A percentile compares a stretch with the other conserved stretches of the same genome.
phyloP scores from a whole-genome alignment of 2,888 invertebrate species.

The Agonopterix heracliana region DNA sequence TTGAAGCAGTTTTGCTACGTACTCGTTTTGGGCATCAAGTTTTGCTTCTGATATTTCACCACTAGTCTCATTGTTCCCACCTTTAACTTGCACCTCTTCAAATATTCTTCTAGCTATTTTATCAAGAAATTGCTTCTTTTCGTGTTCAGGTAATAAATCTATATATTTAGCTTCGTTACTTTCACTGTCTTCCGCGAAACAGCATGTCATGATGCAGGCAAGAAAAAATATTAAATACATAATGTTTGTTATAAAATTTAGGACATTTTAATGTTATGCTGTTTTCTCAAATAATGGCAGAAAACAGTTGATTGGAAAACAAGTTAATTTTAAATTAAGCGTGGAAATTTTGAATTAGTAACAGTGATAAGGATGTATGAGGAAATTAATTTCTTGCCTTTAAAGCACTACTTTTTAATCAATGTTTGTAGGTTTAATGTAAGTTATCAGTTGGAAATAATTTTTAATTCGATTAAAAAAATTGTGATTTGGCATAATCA shows the following conservation, averaged over 20 bases:
- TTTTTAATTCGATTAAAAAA: too few species aligned
- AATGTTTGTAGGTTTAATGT: too few species aligned
- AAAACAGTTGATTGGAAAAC: slow-evolving; percentile 8
- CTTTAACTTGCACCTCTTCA: slow-evolving; percentile 33
- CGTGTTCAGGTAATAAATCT: slow-evolving; percentile 46
- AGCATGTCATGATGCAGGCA: slow-evolving; percentile 12
- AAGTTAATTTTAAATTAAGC: slow-evolving; percentile 13
- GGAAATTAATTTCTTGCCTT: slow-evolving; percentile 1
- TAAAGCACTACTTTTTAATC: too few species aligned
- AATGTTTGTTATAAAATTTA: slow-evolving; percentile 24
- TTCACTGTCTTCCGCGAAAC: slow-evolving; percentile 22
- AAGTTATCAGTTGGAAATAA: too few species aligned
- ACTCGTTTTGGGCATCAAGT: slow-evolving; percentile 38
- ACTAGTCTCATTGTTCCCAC: slow-evolving; percentile 19
- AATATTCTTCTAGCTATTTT: slow-evolving; percentile 49
- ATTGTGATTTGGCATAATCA: too few species aligned
- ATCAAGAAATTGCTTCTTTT: slow-evolving; percentile 49
- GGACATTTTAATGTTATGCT: slow-evolving; percentile 11
- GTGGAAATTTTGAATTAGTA: slow-evolving; percentile 14
- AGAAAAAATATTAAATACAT: slow-evolving; percentile 30
- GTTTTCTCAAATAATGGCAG: not conserved
- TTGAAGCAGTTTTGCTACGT: slow-evolving; percentile 38
- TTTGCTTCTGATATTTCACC: slow-evolving; percentile 37
- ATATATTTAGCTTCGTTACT: slow-evolving; percentile 40
- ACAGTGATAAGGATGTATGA: slow-evolving; percentile 14